Evolutionary conservation across 2,797 vertebrate species (phyloP).

Genomic region (Hylomyscus alleni): DNA sequence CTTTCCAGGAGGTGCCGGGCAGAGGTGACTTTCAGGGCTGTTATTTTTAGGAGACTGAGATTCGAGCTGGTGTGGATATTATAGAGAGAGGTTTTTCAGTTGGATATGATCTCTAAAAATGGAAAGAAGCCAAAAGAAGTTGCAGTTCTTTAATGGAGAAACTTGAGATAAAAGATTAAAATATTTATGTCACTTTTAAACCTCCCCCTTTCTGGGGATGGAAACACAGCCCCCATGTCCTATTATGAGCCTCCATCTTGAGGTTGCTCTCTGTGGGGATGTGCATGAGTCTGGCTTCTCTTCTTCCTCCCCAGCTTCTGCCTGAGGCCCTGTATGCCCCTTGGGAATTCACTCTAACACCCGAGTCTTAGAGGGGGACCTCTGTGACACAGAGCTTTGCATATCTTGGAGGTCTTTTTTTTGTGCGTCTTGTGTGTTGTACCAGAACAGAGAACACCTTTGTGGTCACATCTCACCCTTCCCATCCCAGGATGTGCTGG

Average conservation of each 20-base stretch:
- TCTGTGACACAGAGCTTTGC: slow-evolving; percentile 86
- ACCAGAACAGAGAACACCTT: no score
- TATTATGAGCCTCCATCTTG: slow-evolving; percentile 84
- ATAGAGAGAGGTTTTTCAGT: slow-evolving; percentile 47
- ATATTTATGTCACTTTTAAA: slow-evolving; percentile 87
- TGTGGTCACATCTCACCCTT: no score
- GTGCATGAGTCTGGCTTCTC: slow-evolving; percentile 87
- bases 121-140: slow-evolving; percentile 57
- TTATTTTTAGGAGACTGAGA: slow-evolving; percentile 59
- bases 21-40: background rate
- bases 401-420: slow-evolving; percentile 80
- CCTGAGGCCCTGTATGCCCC: slow-evolving; percentile 83
- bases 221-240: slow-evolving; percentile 84
- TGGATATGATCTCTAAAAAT: slow-evolving; percentile 51
- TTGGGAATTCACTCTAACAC: slow-evolving; percentile 86
- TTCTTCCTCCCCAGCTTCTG: slow-evolving; percentile 86
- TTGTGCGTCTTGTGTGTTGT: background rate
- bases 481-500: no score
- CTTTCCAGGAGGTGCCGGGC: background rate
- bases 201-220: slow-evolving; percentile 85
- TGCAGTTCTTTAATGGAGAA: slow-evolving; percentile 84
- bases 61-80: background rate
- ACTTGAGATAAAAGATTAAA: slow-evolving; percentile 84
- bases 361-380: slow-evolving; percentile 85
- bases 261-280: slow-evolving; percentile 77